Evolutionary conservation across 2,888 invertebrate genomes (phyloP).

Genomic region (Corythucha ciliata): DNA sequence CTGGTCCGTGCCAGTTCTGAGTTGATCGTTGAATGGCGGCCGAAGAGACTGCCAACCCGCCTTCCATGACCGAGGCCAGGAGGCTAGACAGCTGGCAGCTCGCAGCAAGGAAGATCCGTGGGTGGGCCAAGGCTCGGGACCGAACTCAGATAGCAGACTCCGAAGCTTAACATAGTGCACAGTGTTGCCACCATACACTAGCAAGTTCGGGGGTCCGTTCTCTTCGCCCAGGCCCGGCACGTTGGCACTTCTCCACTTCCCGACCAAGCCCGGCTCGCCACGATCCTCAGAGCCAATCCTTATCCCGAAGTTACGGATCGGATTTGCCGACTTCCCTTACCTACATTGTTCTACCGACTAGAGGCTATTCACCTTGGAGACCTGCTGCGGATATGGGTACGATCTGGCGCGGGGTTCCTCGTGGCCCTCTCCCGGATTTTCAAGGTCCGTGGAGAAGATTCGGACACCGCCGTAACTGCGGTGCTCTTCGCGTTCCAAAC

Average conservation of each 20-base stretch:
- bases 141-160: no score
- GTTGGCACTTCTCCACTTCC: no score
- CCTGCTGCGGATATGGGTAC: conserved; percentile 68
- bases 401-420: conserved; percentile 45
- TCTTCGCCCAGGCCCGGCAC: no score
- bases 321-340: conserved; percentile 61
- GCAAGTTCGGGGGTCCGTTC: no score
- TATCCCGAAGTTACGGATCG: conserved; percentile 57
- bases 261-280: no score
- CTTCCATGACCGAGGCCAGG: conserved; percentile 24
- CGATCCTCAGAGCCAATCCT: conserved; percentile 63
- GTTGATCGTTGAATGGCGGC: conserved; percentile 48
- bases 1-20: conserved; percentile 56
- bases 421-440: conserved; percentile 40
- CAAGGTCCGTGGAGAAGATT: conserved; percentile 44
- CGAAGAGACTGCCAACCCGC: conserved; percentile 38
- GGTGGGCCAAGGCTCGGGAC: conserved; percentile 44
- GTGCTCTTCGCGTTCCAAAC: conserved; percentile 41
- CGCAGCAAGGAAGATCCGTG: conserved; percentile 39
- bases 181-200: no score
- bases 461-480: conserved; percentile 45
- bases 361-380: conserved; percentile 63
- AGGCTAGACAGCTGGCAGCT: conserved; percentile 31
- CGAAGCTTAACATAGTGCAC: no score
- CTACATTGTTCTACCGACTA: conserved; percentile 59